Conservation (phyloP, 2,888 invertebrate genomes). For the Bugula neritina region DNA sequence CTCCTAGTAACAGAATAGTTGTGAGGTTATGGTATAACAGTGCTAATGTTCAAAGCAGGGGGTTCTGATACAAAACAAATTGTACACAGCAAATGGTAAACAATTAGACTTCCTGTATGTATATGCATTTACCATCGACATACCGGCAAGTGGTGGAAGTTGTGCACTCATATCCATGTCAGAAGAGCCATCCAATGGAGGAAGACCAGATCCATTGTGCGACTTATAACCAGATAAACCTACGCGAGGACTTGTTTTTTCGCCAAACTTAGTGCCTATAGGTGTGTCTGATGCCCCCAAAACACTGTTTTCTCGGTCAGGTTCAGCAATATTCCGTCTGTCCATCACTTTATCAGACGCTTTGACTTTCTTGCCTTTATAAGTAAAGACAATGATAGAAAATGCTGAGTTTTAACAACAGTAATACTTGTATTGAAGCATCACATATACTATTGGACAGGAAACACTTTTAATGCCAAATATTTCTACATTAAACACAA, state of each 20-base stretch:
- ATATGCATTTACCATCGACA: neutral
- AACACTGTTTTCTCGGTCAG: slow-evolving; percentile 26
- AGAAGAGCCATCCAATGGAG: neutral
- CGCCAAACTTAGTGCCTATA: slow-evolving; percentile 39
- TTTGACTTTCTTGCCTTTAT: neutral
- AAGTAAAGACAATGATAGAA: too few species aligned
- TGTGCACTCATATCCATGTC: neutral
- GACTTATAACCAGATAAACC: neutral
- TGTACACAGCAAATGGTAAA: neutral
- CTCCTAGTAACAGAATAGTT: slow-evolving; percentile 29
- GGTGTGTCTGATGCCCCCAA: slow-evolving; percentile 33
- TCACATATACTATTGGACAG: too few species aligned
- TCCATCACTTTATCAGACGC: slow-evolving; percentile 26
- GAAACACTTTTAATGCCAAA: too few species aligned
- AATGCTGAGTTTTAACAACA: too few species aligned
- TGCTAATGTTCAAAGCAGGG: too few species aligned
- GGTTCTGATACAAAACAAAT: too few species aligned
- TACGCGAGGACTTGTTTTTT: slow-evolving; percentile 33
- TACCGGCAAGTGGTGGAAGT: neutral
- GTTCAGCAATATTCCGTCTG: slow-evolving; percentile 13
- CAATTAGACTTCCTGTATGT: neutral
- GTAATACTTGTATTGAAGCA: too few species aligned
- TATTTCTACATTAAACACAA: too few species aligned
- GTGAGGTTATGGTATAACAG: too few species aligned
- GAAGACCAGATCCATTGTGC: neutral